Evolutionary conservation across 2,113 vertebrate genomes (phyloP).

Genomic region (Anas platyrhynchos): DNA sequence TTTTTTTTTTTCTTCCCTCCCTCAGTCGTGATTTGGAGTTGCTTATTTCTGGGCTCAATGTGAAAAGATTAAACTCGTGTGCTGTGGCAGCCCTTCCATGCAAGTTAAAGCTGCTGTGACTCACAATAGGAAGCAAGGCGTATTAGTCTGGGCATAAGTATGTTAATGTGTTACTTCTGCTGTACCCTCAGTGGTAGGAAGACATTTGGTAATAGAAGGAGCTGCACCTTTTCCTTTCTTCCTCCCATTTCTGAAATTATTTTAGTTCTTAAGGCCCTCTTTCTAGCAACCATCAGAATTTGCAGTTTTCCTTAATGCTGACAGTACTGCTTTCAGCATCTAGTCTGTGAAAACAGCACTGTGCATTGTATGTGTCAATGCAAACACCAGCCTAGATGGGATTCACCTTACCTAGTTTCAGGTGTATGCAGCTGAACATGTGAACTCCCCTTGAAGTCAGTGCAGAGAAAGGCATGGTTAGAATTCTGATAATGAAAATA

Average conservation of each 20-base stretch:
- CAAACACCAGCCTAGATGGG: neutral
- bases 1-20: neutral
- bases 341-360: neutral
- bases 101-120: neutral
- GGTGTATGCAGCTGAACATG: neutral
- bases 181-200: neutral
- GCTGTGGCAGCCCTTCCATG: neutral
- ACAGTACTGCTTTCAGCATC: neutral
- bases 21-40: neutral
- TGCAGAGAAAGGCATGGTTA: neutral
- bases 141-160: neutral
- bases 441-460: neutral
- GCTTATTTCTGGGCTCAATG: slow-evolving; percentile 8
- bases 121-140: neutral
- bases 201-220: neutral
- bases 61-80: slow-evolving; percentile 20
- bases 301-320: neutral
- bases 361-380: rapidly evolving
- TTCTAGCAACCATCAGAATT: neutral
- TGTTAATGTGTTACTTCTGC: neutral
- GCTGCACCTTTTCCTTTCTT: neutral
- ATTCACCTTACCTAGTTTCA: neutral
- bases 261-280: neutral
- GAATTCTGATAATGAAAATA: neutral
- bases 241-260: neutral